A percentile compares a stretch with the other conserved stretches of the same genome.
These are phyloP conservation scores for Papilio polyxenes DNA, from an alignment of 1,140 invertebrate species.

Conservation along the genomic window DNA sequence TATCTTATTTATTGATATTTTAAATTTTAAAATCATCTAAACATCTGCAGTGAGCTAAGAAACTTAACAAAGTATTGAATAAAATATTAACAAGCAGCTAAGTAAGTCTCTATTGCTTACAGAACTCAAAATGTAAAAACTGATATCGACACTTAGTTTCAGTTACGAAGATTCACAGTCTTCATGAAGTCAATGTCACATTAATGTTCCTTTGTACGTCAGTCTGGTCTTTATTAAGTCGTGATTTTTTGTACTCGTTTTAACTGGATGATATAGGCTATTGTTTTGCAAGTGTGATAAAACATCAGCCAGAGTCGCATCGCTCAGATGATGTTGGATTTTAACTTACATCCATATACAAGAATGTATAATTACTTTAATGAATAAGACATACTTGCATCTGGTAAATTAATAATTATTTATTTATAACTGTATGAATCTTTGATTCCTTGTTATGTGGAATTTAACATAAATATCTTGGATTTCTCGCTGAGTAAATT, in stretches of 20 bases:
- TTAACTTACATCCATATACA: conserved; percentile 19
- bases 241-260: conserved; percentile 21
- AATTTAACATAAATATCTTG: neutral
- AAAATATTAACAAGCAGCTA: no score
- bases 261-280: neutral
- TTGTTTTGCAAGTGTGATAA: conserved; percentile 29
- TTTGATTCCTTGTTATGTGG: neutral
- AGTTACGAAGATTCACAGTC: conserved; percentile 30
- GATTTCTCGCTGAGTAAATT: neutral
- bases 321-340: conserved; percentile 10
- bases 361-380: conserved; percentile 19
- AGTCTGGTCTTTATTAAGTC: conserved; percentile 22
- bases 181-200: conserved; percentile 21
- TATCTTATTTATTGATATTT: neutral
- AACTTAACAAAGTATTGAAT: no score
- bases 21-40: neutral
- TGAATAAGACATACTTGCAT: conserved; percentile 18
- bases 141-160: neutral
- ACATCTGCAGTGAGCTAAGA: no score
- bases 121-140: neutral
- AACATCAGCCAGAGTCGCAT: conserved; percentile 4
- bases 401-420: conserved; percentile 10
- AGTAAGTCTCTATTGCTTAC: neutral
- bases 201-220: conserved; percentile 36
- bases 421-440: neutral